Conservation (phyloP, 92 coral and sea anemone genomes). For the Bergia sp. region DNA sequence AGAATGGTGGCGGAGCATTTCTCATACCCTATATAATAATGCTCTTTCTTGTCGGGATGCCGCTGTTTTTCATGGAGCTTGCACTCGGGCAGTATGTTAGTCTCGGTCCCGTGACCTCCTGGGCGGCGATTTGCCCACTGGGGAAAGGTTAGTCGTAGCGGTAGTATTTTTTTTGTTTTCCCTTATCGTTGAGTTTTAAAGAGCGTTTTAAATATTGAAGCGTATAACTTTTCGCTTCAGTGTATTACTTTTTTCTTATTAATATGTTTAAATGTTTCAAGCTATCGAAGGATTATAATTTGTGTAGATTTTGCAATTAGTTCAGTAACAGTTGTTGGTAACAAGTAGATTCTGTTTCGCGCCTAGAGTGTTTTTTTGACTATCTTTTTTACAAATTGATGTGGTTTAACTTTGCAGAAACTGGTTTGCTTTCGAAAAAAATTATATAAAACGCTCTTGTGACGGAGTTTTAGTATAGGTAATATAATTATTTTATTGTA, state of each 20-base stretch:
- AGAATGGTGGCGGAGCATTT: slow-evolving; percentile 99
- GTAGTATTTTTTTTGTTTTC: neutral
- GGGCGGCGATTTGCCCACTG: slow-evolving; percentile 99
- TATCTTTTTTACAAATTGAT: neutral
- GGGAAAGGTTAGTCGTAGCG: slow-evolving; percentile 75
- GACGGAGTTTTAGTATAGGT: slow-evolving; percentile 3
- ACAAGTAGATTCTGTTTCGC: neutral
- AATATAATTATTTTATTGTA: slow-evolving; percentile 50
- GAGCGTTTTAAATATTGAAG: neutral
- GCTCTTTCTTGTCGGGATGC: slow-evolving; percentile 97
- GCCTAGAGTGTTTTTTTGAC: neutral
- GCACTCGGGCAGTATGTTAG: slow-evolving; percentile 93
- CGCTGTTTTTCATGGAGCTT: slow-evolving; percentile 98
- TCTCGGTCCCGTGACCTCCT: slow-evolving; percentile 98
- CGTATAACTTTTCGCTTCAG: neutral
- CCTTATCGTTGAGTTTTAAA: neutral
- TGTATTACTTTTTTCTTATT: neutral
- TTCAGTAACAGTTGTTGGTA: neutral
- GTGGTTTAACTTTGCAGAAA: neutral
- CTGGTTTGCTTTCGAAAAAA: neutral
- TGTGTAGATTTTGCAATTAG: neutral
- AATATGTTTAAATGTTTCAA: neutral
- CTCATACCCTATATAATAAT: slow-evolving; percentile 89
- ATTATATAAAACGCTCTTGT: neutral
- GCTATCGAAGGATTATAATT: slow-evolving; percentile 4